These are phyloP conservation scores for Pangasius krempfi DNA, from an alignment of 2,797 vertebrate genomes.

Conservation along the genomic window DNA sequence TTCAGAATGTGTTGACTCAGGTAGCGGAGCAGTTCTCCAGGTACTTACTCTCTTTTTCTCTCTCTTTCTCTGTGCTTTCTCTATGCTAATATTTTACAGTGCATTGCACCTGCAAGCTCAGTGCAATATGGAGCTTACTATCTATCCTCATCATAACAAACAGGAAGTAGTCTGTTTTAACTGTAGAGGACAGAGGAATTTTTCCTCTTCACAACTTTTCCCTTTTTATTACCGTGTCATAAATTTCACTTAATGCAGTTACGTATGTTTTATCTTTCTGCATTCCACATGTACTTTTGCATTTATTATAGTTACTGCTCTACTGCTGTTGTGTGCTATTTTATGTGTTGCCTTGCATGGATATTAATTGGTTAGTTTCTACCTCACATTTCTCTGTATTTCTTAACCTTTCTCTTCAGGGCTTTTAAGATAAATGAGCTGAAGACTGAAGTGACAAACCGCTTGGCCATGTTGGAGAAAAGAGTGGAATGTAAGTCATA, in stretches of 20 bases:
- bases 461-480: constrained; percentile 90
- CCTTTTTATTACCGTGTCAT: not conserved
- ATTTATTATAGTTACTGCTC: too few relatives aligned
- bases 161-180: not conserved
- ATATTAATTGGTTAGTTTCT: not conserved
- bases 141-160: not conserved
- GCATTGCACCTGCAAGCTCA: not conserved
- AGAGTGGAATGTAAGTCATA: constrained; percentile 86
- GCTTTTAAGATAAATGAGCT: constrained; percentile 92
- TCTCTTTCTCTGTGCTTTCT: not conserved
- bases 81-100: constrained; percentile 32
- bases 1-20: constrained; percentile 87
- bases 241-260: too few relatives aligned
- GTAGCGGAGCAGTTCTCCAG: constrained; percentile 90
- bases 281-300: not conserved
- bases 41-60: constrained; percentile 64
- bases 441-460: constrained; percentile 88
- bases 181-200: not conserved
- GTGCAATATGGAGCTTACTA: not conserved
- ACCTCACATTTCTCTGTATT: not conserved
- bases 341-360: not conserved
- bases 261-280: not conserved
- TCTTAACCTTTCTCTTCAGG: constrained; percentile 67
- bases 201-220: not conserved
- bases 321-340: too few relatives aligned